These are phyloP conservation scores for Nycticebus coucang DNA, from an alignment of 2,113 vertebrate genomes.

Conservation along the genomic window DNA sequence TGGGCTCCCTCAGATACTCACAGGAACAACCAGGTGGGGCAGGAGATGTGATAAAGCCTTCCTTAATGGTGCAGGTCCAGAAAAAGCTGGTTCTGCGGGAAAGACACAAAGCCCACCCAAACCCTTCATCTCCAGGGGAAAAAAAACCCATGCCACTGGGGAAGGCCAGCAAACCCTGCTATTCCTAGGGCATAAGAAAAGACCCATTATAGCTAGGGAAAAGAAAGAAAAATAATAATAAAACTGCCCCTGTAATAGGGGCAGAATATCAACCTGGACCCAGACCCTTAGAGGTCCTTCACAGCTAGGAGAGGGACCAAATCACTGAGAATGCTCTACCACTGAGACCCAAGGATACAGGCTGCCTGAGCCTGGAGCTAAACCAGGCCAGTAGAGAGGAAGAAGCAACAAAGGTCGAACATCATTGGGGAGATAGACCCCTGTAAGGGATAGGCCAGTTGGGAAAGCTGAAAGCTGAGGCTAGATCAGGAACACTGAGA, in stretches of 20 bases:
- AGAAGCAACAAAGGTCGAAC: neutral
- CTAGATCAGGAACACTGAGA: neutral
- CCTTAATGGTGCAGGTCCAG: neutral
- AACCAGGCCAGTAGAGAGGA: neutral
- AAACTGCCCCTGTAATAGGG: neutral
- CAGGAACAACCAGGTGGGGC: neutral
- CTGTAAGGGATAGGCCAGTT: neutral
- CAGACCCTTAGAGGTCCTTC: neutral
- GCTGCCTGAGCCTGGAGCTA: neutral
- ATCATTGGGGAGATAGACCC: too few species aligned
- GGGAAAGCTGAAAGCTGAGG: neutral
- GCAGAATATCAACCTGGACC: neutral
- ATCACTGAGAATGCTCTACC: neutral
- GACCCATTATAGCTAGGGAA: neutral
- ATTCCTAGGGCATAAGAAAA: neutral
- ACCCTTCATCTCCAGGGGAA: neutral
- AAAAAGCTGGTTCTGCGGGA: neutral
- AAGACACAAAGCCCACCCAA: neutral
- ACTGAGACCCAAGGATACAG: neutral
- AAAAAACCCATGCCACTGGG: neutral
- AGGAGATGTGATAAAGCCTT: neutral
- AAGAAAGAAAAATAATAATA: neutral
- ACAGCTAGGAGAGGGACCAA: neutral
- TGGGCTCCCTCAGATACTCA: neutral
- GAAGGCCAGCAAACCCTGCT: neutral